phyloP scores from a whole-genome alignment of 2,113 vertebrate genomes.

The Amazona guildingii region DNA sequence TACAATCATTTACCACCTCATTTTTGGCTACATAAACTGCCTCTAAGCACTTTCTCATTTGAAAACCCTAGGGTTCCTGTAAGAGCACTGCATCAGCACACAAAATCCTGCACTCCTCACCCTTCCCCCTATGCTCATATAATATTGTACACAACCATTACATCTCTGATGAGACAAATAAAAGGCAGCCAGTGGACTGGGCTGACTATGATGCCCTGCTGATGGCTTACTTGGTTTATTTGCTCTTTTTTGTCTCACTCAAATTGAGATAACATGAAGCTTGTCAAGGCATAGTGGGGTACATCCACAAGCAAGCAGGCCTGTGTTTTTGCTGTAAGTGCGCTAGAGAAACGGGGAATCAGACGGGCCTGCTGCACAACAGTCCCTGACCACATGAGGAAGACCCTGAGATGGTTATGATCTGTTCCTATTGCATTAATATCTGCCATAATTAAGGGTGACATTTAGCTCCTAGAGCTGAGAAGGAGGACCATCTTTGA shows the following conservation, averaged over 20 bases:
- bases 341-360: not conserved
- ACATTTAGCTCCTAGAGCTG: not conserved
- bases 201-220: not conserved
- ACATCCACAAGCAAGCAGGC: not conserved
- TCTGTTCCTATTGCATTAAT: conserved; percentile 1
- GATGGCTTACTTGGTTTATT: not conserved
- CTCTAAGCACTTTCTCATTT: conserved; percentile 70
- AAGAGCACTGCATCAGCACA: conserved; percentile 60
- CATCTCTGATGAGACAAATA: conserved; percentile 35
- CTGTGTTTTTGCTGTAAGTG: not conserved
- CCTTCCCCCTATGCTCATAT: not conserved
- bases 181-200: not conserved
- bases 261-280: not conserved
- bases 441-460: not conserved
- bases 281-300: not conserved
- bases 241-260: not conserved
- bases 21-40: conserved; percentile 67
- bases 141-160: not conserved
- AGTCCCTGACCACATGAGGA: not conserved
- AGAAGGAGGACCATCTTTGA: not conserved
- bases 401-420: not conserved
- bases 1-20: conserved; percentile 71
- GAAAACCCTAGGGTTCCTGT: conserved; percentile 61
- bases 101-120: conserved; percentile 51
- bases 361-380: not conserved